These are phyloP conservation scores for Bathynomus jamesi DNA, from an alignment of 1,140 invertebrate genomes.

Conservation along the genomic window DNA sequence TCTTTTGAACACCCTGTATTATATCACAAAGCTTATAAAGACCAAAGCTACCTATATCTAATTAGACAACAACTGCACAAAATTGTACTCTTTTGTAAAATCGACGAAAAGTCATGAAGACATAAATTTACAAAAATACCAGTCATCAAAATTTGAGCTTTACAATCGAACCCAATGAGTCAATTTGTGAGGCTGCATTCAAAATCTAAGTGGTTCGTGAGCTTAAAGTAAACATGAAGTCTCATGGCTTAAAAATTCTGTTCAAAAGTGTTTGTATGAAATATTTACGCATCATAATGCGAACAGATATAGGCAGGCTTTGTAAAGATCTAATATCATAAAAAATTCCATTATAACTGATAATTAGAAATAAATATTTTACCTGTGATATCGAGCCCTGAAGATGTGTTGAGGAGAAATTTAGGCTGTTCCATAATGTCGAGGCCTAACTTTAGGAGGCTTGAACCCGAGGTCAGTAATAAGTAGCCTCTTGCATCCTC, in stretches of 20 bases:
- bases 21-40: no score
- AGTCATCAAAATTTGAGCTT: no score
- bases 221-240: no score
- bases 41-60: no score
- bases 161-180: no score
- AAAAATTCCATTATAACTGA: background rate
- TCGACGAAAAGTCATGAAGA: no score
- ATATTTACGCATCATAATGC: background rate
- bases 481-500: constrained; percentile 33
- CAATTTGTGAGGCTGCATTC: no score
- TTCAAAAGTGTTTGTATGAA: background rate
- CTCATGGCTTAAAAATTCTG: background rate
- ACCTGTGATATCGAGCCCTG: constrained; percentile 10
- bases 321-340: background rate
- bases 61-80: no score
- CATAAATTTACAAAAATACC: no score
- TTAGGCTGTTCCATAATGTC: constrained; percentile 25
- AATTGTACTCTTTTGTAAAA: no score
- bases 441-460: constrained; percentile 18
- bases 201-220: no score
- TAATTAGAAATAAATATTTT: background rate
- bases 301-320: background rate
- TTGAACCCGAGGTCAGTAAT: constrained; percentile 16
- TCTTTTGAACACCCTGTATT: no score
- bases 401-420: constrained; percentile 18